phyloP scores from a whole-genome alignment of 2,797 vertebrate genomes.

The Halcyon badia region DNA sequence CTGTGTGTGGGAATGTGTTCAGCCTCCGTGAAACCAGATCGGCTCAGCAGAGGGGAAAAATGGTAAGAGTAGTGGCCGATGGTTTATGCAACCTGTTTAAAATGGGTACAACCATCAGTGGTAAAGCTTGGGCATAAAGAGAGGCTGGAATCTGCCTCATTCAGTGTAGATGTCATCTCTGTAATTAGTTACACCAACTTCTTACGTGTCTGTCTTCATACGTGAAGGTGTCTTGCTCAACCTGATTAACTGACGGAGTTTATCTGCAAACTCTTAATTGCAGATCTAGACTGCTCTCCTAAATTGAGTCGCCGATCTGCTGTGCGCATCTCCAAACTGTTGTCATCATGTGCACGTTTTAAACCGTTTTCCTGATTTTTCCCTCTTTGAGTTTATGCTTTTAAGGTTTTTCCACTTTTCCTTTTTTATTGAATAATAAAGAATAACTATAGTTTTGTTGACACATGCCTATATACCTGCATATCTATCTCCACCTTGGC shows the following conservation, averaged over 20 bases:
- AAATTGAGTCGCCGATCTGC: background rate
- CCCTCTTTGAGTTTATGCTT: background rate
- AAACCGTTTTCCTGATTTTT: background rate
- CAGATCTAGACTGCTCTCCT: background rate
- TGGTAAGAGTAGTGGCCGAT: constrained; percentile 82
- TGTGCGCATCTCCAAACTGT: background rate
- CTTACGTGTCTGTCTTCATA: background rate
- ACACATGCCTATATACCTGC: background rate
- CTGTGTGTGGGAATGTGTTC: constrained; percentile 97
- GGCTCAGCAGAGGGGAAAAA: constrained; percentile 96
- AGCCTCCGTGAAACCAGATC: constrained; percentile 96
- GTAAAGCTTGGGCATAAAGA: background rate
- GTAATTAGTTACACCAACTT: background rate
- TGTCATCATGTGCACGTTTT: background rate
- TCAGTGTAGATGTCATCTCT: background rate
- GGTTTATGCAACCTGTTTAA: background rate
- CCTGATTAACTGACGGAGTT: background rate
- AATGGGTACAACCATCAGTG: background rate
- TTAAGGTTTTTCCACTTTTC: background rate
- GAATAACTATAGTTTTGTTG: background rate
- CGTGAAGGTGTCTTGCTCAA: background rate
- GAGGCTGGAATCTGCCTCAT: background rate
- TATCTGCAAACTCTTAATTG: background rate
- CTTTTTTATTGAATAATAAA: background rate
- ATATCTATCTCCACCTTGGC: background rate